A percentile compares a stretch with the other conserved stretches of the same genome.
Conservation (phyloP, 2,888 invertebrate species). For the Amphiduros pacificus region DNA sequence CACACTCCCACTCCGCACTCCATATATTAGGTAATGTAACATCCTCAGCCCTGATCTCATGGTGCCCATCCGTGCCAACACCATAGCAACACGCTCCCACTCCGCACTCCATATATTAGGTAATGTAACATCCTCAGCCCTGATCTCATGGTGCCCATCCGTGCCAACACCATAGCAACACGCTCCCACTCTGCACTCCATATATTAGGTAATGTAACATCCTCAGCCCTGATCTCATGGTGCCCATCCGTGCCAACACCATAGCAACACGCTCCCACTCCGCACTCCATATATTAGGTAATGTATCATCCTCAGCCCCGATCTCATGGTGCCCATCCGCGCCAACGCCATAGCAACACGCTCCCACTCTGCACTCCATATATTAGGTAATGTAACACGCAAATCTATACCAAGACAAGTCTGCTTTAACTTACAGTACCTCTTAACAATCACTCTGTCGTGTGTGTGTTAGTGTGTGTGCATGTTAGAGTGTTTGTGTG, state of each 20-base stretch:
- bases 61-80: too few relatives aligned
- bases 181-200: slow-evolving; percentile 87
- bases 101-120: too few relatives aligned
- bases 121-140: slow-evolving; percentile 75
- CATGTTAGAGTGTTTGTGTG: too few relatives aligned
- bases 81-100: too few relatives aligned
- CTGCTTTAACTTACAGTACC: too few relatives aligned
- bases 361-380: slow-evolving; percentile 84
- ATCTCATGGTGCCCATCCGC: slow-evolving; percentile 77
- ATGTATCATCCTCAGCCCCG: slow-evolving; percentile 75
- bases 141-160: slow-evolving; percentile 78
- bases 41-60: too few relatives aligned
- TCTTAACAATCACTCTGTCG: too few relatives aligned
- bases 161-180: slow-evolving; percentile 64
- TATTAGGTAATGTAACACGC: too few relatives aligned
- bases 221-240: slow-evolving; percentile 78
- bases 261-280: slow-evolving; percentile 77
- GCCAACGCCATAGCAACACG: slow-evolving; percentile 66
- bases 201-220: slow-evolving; percentile 75
- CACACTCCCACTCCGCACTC: slow-evolving; percentile 83
- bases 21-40: slow-evolving; percentile 82
- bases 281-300: slow-evolving; percentile 81
- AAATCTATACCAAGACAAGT: too few relatives aligned
- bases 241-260: slow-evolving; percentile 69
- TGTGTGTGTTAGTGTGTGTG: too few relatives aligned